These are phyloP conservation scores for Sinella curviseta DNA, from an alignment of 1,140 invertebrate species.

Conservation along the genomic window DNA sequence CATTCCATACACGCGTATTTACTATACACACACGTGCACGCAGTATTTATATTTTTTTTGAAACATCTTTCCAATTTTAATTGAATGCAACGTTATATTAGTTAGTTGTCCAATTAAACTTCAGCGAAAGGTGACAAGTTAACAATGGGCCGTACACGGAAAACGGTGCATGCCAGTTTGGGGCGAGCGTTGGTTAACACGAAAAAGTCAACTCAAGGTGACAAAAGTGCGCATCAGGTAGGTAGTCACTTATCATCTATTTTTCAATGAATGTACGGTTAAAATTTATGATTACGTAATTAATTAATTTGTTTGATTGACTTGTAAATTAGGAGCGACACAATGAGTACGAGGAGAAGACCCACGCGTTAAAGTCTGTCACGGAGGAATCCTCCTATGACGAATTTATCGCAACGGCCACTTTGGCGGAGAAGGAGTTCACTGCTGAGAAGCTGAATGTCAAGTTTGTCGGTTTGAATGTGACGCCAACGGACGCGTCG, in stretches of 20 bases:
- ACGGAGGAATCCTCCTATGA: conserved; percentile 94
- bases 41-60: too few species aligned
- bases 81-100: too few species aligned
- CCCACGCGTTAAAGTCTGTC: conserved; percentile 73
- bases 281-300: not conserved
- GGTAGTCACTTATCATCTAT: not conserved
- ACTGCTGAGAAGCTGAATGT: conserved; percentile 86
- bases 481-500: not conserved
- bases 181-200: conserved; percentile 44
- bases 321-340: conserved; percentile 46
- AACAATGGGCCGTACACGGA: conserved; percentile 41
- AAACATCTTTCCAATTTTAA: too few species aligned
- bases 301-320: conserved; percentile 15
- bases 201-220: conserved; percentile 40
- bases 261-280: not conserved
- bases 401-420: conserved; percentile 91
- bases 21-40: too few species aligned
- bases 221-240: conserved; percentile 29
- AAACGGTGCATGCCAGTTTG: conserved; percentile 36
- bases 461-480: conserved; percentile 66
- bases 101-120: not conserved
- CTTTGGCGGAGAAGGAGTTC: conserved; percentile 90
- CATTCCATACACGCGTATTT: too few species aligned
- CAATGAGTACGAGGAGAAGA: conserved; percentile 33
- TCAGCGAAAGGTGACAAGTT: not conserved